Evolutionary conservation across 2,888 invertebrate species (phyloP).

Genomic region (Mycalesis mineus): DNA sequence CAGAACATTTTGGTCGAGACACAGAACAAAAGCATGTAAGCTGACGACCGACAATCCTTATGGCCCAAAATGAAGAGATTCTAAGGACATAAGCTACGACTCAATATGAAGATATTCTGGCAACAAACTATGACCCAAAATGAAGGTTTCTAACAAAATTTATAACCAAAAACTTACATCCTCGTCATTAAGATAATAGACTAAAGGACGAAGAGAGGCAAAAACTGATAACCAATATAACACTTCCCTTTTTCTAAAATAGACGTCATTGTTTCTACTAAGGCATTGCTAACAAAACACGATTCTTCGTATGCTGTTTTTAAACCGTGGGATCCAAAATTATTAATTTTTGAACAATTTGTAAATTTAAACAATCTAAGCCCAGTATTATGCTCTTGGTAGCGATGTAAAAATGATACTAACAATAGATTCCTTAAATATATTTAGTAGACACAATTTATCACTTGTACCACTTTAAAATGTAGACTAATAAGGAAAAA

Average conservation of each 20-base stretch:
- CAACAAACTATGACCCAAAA: not conserved
- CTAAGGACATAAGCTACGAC: not conserved
- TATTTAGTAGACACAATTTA: not conserved
- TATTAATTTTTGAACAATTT: too few species aligned
- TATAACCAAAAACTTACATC: too few species aligned
- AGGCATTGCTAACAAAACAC: too few species aligned
- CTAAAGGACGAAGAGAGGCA: too few species aligned
- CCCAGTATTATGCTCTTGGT: too few species aligned
- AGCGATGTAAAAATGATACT: not conserved
- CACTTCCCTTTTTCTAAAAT: too few species aligned
- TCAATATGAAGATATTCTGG: not conserved
- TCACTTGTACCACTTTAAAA: not conserved
- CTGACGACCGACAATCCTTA: conserved; percentile 20
- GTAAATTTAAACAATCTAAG: too few species aligned
- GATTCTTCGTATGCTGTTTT: too few species aligned
- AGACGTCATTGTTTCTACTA: too few species aligned
- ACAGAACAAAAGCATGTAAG: conserved; percentile 24
- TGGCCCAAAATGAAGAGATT: not conserved
- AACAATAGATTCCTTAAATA: not conserved
- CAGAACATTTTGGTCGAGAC: conserved; percentile 10
- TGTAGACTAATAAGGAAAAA: not conserved
- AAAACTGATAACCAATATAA: too few species aligned
- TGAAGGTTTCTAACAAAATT: not conserved
- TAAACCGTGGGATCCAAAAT: too few species aligned
- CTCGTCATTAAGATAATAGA: too few species aligned